A percentile compares a stretch with the other conserved stretches of the same genome.
phyloP scores from a whole-genome alignment of 2,888 invertebrate genomes.

The Parascotia fuliginaria region DNA sequence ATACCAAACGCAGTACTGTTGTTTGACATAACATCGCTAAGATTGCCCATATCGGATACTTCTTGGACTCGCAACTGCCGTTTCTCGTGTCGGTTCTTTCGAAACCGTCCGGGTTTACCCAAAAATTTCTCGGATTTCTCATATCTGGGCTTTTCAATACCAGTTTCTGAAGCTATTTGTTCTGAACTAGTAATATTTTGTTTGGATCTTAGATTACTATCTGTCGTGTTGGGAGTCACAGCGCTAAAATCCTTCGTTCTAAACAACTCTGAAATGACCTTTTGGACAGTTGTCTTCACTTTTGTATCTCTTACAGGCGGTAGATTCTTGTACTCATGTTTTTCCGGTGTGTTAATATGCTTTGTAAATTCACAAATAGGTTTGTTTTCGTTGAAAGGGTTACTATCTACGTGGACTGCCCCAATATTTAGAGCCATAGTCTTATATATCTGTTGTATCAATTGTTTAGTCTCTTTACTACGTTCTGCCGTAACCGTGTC shows the following conservation, averaged over 20 bases:
- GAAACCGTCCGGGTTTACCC: slow-evolving; percentile 1
- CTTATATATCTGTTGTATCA: slow-evolving; percentile 78
- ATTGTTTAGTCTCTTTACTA: slow-evolving; percentile 66
- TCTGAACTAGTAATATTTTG: slow-evolving; percentile 25
- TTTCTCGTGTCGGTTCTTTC: neutral
- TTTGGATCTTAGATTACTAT: slow-evolving; percentile 32
- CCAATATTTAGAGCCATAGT: slow-evolving; percentile 65
- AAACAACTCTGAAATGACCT: slow-evolving; percentile 50
- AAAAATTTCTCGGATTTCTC: slow-evolving; percentile 16
- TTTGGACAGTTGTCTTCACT: slow-evolving; percentile 28
- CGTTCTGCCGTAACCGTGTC: slow-evolving; percentile 44
- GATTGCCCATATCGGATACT: slow-evolving; percentile 11
- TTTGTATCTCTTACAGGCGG: slow-evolving; percentile 17
- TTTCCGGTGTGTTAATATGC: slow-evolving; percentile 1
- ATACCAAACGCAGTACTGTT: too few species aligned
- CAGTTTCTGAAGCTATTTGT: slow-evolving; percentile 19
- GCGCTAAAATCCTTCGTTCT: slow-evolving; percentile 44
- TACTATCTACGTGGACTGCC: slow-evolving; percentile 49
- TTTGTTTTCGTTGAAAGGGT: slow-evolving; percentile 49
- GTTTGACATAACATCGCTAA: too few species aligned
- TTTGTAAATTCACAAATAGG: slow-evolving; percentile 18
- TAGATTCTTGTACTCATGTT: neutral
- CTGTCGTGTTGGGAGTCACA: slow-evolving; percentile 31
- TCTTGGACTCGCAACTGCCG: neutral
- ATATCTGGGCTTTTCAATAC: slow-evolving; percentile 17